phyloP scores from a whole-genome alignment of 2,113 vertebrate genomes.

The Pelecanus crispus region DNA sequence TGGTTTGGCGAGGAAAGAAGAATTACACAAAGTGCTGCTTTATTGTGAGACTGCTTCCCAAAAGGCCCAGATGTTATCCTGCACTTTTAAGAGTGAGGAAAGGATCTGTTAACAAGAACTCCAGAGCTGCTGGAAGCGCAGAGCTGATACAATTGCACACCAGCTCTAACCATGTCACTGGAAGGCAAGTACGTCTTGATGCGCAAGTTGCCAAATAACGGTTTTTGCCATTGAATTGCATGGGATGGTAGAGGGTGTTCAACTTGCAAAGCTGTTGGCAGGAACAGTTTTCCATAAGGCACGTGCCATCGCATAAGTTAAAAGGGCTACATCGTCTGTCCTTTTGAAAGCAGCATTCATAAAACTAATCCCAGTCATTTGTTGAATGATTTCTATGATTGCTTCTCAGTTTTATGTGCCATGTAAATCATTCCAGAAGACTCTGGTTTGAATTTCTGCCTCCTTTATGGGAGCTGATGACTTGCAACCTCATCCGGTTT shows the following conservation, averaged over 20 bases:
- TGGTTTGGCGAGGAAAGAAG: slow-evolving; percentile 64
- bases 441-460: slow-evolving; percentile 49
- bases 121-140: slow-evolving; percentile 39
- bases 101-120: slow-evolving; percentile 69
- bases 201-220: neutral
- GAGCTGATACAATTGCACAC: slow-evolving; percentile 55
- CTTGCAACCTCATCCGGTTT: slow-evolving; percentile 20
- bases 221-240: neutral
- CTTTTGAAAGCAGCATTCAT: slow-evolving; percentile 9
- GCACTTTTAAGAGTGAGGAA: slow-evolving; percentile 67
- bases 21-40: slow-evolving; percentile 65
- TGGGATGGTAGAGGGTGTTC: neutral
- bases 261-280: neutral
- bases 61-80: slow-evolving; percentile 71
- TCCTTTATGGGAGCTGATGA: slow-evolving; percentile 28
- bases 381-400: slow-evolving; percentile 20
- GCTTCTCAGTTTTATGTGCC: slow-evolving; percentile 36
- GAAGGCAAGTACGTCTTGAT: neutral
- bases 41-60: slow-evolving; percentile 63
- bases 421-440: slow-evolving; percentile 34
- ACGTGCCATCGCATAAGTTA: neutral
- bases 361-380: slow-evolving; percentile 52
- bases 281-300: neutral
- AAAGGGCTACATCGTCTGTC: neutral
- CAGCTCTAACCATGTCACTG: slow-evolving; percentile 1